phyloP scores from a whole-genome alignment of 1,140 invertebrate species.

The Temnothorax curvispinosus region DNA sequence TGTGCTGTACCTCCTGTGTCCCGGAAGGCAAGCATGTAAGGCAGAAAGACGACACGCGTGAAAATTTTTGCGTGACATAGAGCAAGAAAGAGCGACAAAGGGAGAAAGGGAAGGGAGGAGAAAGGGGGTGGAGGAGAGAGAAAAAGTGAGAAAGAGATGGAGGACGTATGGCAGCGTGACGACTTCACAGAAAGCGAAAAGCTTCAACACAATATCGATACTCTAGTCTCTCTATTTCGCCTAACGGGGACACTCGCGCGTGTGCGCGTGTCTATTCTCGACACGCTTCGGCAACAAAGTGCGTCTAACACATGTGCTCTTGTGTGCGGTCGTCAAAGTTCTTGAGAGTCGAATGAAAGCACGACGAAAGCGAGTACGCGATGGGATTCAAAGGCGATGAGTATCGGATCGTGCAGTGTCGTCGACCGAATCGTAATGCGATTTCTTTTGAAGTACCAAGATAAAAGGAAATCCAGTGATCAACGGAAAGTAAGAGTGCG shows the following conservation, averaged over 20 bases:
- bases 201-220: constrained; percentile 52
- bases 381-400: constrained; percentile 37
- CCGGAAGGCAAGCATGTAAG: constrained; percentile 83
- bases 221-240: constrained; percentile 51
- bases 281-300: constrained; percentile 42
- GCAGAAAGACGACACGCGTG: constrained; percentile 82
- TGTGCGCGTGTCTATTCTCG: constrained; percentile 55
- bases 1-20: constrained; percentile 82
- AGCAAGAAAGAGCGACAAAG: not conserved
- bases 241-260: constrained; percentile 21
- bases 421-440: constrained; percentile 16
- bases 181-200: constrained; percentile 64
- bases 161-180: constrained; percentile 47
- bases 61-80: constrained; percentile 73
- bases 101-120: not conserved
- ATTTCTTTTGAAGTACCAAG: constrained; percentile 24
- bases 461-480: constrained; percentile 21
- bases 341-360: constrained; percentile 27
- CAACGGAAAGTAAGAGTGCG: not conserved
- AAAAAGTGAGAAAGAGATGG: not conserved
- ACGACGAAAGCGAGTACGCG: constrained; percentile 25
- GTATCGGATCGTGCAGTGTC: constrained; percentile 17
- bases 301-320: constrained; percentile 45
- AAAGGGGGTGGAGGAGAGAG: not conserved
- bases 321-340: constrained; percentile 54